Evolutionary conservation across 2,113 vertebrate species (phyloP), one percentile per base, ranked within the genome.

Genomic region (Oncorhynchus masou): DNA sequence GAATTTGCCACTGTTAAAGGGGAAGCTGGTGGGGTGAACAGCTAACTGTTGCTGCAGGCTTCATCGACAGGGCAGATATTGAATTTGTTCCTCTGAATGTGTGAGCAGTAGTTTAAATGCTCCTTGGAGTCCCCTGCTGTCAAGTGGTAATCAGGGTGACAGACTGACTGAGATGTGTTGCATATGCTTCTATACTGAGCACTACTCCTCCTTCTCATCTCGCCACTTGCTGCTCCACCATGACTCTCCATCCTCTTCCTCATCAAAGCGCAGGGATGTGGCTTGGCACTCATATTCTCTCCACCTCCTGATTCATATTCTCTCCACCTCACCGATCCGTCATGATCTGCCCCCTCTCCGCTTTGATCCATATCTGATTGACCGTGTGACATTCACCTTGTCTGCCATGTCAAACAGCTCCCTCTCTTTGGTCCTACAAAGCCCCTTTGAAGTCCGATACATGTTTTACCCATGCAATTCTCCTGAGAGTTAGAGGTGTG

Each of bases 341-440:
- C 75, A 45, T 25, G 62, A 48, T 66, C 73, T 16, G 31, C 70
- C 25, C 25, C 60, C 6, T 2, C 2, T 7, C 15, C 4, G 1
- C 75, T 78, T 64, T 70, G 34, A 75, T 78, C 68, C 66, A 62
- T 68, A 16, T 68, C 62, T 60, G 65, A 81, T 73, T 22, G 66
- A 68, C 49, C 25, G 57, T 51, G 70, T 79, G 74, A 76, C 66
- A 67, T 74, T 75, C 74, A 51, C 4, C 3, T 54, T 39, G 22
- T 4, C 76, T 16, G 9, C 7, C 54, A n/a, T 24, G 20, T 25
- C 57, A 19, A 29, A 15, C 24, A 4, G 4, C 16, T 54, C 16
- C 16, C 51, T 54, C 16, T 54, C 51, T 19, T 19, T 54, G 51
- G 15, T 54, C 51, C 13, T 54, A 45, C 39, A 45, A 45, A 19